Percentiles rank a stretch among this genome's conserved stretches.
These are phyloP conservation scores for Callimorpha dominula DNA, from an alignment of 2,888 invertebrate species.

Conservation along the genomic window DNA sequence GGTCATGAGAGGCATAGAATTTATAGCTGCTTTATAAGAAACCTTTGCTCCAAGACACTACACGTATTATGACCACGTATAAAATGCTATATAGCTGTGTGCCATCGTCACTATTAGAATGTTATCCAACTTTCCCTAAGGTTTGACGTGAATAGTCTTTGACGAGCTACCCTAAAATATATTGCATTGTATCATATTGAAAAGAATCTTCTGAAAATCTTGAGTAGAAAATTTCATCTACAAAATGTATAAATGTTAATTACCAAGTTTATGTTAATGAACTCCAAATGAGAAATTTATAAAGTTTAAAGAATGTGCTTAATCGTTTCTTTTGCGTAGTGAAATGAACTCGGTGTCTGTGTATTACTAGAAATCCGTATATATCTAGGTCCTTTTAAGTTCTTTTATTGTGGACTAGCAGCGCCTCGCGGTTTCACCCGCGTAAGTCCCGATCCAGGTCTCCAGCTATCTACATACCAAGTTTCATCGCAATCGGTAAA, in stretches of 20 bases:
- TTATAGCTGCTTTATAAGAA: constrained; percentile 25
- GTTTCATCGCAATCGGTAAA: too few relatives aligned
- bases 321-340: background rate
- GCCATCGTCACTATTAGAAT: constrained; percentile 5
- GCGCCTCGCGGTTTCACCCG: too few relatives aligned
- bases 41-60: constrained; percentile 3
- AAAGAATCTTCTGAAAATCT: background rate
- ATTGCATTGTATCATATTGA: background rate
- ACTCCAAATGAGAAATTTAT: background rate
- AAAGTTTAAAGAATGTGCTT: background rate
- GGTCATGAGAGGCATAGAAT: constrained; percentile 32
- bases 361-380: background rate
- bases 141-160: background rate
- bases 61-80: constrained; percentile 11
- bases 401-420: too few relatives aligned
- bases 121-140: background rate
- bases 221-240: background rate
- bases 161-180: background rate
- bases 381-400: background rate
- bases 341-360: background rate
- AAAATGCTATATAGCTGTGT: constrained; percentile 29
- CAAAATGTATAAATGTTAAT: background rate
- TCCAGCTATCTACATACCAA: too few relatives aligned
- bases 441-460: too few relatives aligned
- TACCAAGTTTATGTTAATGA: background rate